Conservation (phyloP, 2,888 invertebrate genomes). For the Synergus gifuensis region DNA sequence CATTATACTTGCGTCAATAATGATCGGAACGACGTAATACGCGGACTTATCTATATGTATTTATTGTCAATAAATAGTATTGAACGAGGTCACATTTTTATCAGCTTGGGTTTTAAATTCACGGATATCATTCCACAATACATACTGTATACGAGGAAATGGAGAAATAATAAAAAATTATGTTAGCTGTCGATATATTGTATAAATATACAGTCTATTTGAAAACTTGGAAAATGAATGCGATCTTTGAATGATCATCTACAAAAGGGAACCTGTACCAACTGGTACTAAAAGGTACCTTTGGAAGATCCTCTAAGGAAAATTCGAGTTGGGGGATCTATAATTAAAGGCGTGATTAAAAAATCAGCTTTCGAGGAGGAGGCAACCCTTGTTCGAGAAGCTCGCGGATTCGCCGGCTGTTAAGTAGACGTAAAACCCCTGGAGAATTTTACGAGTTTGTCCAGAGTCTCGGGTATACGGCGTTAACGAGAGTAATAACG, state of each 20-base stretch:
- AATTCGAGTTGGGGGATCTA: not conserved
- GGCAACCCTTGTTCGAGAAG: not conserved
- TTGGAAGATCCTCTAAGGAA: not conserved
- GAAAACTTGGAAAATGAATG: no score
- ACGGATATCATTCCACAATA: no score
- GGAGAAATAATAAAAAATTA: no score
- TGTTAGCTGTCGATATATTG: no score
- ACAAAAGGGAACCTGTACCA: no score
- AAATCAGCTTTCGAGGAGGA: not conserved
- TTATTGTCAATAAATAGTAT: constrained; percentile 10
- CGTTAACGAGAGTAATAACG: constrained; percentile 74
- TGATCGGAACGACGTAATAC: not conserved
- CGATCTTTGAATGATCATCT: no score
- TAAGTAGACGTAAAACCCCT: constrained; percentile 49
- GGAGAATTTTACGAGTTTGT: constrained; percentile 69
- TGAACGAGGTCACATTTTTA: constrained; percentile 26
- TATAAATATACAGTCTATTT: no score
- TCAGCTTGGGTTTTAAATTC: not conserved
- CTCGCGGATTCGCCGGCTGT: constrained; percentile 34
- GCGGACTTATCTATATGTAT: not conserved
- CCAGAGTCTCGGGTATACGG: constrained; percentile 60
- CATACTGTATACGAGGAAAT: no score
- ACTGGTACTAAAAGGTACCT: no score
- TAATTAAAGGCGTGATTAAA: not conserved
- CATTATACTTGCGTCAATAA: not conserved